phyloP scores from a whole-genome alignment of 1,140 invertebrate genomes.

The Medauroidea extradentata region DNA sequence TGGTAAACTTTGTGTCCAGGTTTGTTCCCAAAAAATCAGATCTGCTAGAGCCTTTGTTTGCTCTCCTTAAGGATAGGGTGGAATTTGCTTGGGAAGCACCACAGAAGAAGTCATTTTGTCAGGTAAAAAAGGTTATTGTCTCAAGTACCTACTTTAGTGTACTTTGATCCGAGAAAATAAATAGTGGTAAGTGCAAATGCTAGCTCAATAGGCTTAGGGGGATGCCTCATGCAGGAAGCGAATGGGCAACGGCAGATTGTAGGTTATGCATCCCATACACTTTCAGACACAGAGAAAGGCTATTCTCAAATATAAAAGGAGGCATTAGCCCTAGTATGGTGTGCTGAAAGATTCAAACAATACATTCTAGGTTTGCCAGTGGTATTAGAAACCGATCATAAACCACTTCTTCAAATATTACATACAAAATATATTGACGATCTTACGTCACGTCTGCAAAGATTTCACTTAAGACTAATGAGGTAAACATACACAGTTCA shows the following conservation, averaged over 20 bases:
- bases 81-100: slow-evolving; percentile 23
- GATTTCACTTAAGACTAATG: slow-evolving; percentile 36
- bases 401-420: slow-evolving; percentile 28
- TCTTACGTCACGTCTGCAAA: slow-evolving; percentile 38
- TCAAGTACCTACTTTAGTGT: slow-evolving; percentile 27
- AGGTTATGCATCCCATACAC: slow-evolving; percentile 30
- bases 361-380: slow-evolving; percentile 28
- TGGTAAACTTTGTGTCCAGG: slow-evolving; percentile 40
- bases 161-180: slow-evolving; percentile 22
- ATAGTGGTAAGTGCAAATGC: slow-evolving; percentile 12
- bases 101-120: slow-evolving; percentile 23
- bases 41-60: slow-evolving; percentile 22
- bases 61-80: slow-evolving; percentile 26
- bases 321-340: slow-evolving; percentile 44
- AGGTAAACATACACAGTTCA: slow-evolving; percentile 32
- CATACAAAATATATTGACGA: slow-evolving; percentile 29
- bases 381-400: slow-evolving; percentile 36
- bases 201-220: slow-evolving; percentile 20
- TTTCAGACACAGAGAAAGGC: slow-evolving; percentile 25
- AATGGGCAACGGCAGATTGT: slow-evolving; percentile 28
- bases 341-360: slow-evolving; percentile 38
- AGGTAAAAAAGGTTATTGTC: slow-evolving; percentile 27
- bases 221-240: slow-evolving; percentile 26
- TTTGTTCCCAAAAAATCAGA: slow-evolving; percentile 34
- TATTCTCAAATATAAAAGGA: slow-evolving; percentile 48